Conservation (phyloP, 2,888 invertebrate species). For the Dasysyrphus albostriatus region DNA sequence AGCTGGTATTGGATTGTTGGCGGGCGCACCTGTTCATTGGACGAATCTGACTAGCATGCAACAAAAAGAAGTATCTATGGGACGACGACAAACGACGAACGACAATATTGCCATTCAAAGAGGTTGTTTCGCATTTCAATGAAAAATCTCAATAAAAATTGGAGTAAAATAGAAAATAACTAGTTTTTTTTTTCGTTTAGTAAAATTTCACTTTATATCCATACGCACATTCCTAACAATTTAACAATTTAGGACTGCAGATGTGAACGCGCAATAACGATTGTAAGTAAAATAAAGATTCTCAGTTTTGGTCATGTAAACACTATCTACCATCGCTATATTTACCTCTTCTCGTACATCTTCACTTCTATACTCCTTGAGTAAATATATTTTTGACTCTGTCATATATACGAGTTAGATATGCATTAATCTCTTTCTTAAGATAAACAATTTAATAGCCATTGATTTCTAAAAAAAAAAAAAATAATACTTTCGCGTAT, state of each 20-base stretch:
- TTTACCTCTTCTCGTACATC: not conserved
- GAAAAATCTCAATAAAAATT: slow-evolving; percentile 74
- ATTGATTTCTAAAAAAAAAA: slow-evolving; percentile 41
- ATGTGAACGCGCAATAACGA: slow-evolving; percentile 40
- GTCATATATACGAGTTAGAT: slow-evolving; percentile 30
- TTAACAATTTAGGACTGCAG: slow-evolving; percentile 17
- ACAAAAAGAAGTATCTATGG: slow-evolving; percentile 10
- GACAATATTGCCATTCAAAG: slow-evolving; percentile 51
- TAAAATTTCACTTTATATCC: slow-evolving; percentile 68
- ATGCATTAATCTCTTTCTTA: slow-evolving; percentile 37
- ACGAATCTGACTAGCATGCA: slow-evolving; percentile 35
- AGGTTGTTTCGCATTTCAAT: slow-evolving; percentile 68
- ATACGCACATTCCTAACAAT: slow-evolving; percentile 3
- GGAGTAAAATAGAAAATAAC: slow-evolving; percentile 76
- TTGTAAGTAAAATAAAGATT: slow-evolving; percentile 20
- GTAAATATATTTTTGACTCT: slow-evolving; percentile 12
- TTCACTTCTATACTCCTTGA: too few species aligned
- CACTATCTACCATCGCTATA: not conserved
- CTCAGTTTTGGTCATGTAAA: slow-evolving; percentile 21
- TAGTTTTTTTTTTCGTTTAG: slow-evolving; percentile 27
- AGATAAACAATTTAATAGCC: slow-evolving; percentile 18
- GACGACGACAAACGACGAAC: too few species aligned
- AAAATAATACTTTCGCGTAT: slow-evolving; percentile 41
- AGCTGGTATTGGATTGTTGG: not conserved
- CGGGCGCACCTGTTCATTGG: slow-evolving; percentile 26